Conservation (phyloP, 2,113 vertebrate species). For the Camelus bactrianus region DNA sequence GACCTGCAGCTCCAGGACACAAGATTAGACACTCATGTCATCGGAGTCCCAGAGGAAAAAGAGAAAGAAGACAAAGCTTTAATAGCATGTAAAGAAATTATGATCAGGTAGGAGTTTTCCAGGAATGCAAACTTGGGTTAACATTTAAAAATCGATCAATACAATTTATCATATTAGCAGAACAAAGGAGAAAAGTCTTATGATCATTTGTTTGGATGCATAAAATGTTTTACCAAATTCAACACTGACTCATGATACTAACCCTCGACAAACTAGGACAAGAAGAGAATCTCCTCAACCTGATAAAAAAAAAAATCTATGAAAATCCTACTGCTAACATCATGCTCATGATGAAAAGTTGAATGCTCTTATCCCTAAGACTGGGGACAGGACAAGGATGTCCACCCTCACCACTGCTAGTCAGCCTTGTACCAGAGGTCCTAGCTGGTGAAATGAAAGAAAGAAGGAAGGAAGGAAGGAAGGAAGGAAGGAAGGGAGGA, state of each 20-base stretch:
- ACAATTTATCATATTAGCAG: too few species aligned
- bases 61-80: background rate
- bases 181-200: background rate
- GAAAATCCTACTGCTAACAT: background rate
- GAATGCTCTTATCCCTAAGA: background rate
- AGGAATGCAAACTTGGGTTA: background rate
- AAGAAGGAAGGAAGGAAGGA: background rate
- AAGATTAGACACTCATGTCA: fast-evolving
- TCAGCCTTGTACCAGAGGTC: background rate
- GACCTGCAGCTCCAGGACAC: fast-evolving
- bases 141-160: background rate
- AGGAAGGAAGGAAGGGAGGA: background rate
- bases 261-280: background rate
- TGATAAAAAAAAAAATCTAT: background rate
- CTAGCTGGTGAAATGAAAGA: background rate
- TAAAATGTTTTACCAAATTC: background rate
- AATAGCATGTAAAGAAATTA: background rate
- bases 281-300: background rate
- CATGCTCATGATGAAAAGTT: background rate
- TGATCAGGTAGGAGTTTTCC: background rate
- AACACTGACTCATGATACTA: background rate
- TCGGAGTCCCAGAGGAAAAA: background rate
- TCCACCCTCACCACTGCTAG: background rate
- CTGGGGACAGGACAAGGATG: background rate
- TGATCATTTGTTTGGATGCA: too few species aligned